phyloP scores from a whole-genome alignment of 2,797 vertebrate genomes.

The Hemitrygon akajei region DNA sequence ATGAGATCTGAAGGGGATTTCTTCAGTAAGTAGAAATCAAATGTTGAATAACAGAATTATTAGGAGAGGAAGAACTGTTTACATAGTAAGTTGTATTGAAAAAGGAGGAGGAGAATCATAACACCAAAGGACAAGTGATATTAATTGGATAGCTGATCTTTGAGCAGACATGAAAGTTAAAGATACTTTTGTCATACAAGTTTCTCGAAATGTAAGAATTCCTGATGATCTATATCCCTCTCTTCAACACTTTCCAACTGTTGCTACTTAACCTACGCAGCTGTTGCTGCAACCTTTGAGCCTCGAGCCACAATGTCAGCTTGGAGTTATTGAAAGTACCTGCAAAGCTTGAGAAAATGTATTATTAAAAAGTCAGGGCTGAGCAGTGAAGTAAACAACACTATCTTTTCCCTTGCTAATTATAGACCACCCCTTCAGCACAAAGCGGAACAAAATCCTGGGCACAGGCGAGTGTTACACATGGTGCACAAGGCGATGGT shows the following conservation, averaged over 20 bases:
- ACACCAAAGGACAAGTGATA: too few species aligned
- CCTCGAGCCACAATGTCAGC: neutral
- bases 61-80: neutral
- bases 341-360: neutral
- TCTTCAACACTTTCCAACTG: neutral
- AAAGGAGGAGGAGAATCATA: neutral
- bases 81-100: neutral
- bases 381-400: neutral
- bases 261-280: neutral
- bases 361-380: neutral
- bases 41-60: neutral
- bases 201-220: neutral
- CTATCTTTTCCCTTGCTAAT: conserved; percentile 16
- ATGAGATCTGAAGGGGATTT: too few species aligned
- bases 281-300: neutral
- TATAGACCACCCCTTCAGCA: conserved; percentile 85
- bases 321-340: neutral
- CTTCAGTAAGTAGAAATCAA: neutral
- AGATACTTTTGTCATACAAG: neutral
- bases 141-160: neutral
- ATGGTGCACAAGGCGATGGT: conserved; percentile 94
- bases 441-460: conserved; percentile 99
- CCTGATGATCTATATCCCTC: neutral
- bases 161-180: neutral
- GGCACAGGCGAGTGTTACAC: conserved; percentile 99